Conservation (phyloP, 2,113 vertebrate genomes). For the Tyto alba region DNA sequence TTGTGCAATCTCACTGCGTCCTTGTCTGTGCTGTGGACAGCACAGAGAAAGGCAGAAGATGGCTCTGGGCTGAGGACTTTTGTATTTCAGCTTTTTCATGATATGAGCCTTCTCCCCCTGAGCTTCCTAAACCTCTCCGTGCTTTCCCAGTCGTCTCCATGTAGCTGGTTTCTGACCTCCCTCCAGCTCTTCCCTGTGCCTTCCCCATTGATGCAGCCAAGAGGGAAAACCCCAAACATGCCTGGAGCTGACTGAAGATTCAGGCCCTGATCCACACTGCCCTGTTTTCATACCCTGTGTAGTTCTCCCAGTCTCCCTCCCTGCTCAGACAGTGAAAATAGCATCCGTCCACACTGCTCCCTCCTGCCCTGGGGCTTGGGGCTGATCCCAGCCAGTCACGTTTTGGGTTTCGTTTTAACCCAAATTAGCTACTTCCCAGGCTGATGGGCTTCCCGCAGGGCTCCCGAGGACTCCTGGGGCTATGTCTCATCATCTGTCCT, state of each 20-base stretch:
- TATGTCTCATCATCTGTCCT: background rate
- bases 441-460: background rate
- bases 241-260: background rate
- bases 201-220: background rate
- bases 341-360: background rate
- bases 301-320: background rate
- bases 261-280: accelerated
- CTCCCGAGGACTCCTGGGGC: background rate
- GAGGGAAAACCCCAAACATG: background rate
- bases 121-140: background rate
- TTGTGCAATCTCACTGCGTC: background rate
- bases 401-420: background rate
- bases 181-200: background rate
- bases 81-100: background rate
- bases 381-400: accelerated
- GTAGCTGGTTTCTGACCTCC: background rate
- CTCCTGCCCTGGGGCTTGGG: background rate
- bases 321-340: accelerated
- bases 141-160: background rate
- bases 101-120: background rate
- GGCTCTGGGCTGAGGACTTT: background rate
- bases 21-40: accelerated
- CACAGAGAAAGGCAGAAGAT: background rate
- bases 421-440: background rate
- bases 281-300: background rate